A percentile compares a stretch with the other conserved stretches of the same genome.
phyloP scores from a whole-genome alignment of 2,113 vertebrate species.

The Empidonax traillii region DNA sequence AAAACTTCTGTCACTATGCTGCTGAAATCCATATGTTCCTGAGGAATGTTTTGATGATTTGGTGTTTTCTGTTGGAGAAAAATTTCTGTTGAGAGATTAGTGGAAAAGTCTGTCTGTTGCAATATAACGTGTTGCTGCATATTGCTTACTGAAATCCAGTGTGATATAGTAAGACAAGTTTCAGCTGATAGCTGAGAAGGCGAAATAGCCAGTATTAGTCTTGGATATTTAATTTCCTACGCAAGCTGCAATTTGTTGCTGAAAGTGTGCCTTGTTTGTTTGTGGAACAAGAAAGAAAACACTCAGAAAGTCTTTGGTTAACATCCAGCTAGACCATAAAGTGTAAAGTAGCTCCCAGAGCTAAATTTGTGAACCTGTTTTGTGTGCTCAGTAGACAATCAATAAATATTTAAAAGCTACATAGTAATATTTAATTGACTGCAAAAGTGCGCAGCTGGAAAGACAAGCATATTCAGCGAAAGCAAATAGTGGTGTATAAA shows the following conservation, averaged over 20 bases:
- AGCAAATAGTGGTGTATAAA: not conserved
- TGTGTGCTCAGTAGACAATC: not conserved
- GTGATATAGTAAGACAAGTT: not conserved
- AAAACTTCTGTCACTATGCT: not conserved
- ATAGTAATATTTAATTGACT: not conserved
- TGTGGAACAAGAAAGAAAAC: not conserved
- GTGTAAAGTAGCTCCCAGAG: not conserved
- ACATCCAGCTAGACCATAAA: not conserved
- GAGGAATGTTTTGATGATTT: not conserved
- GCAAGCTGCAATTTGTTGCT: slow-evolving; percentile 21
- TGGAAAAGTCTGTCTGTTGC: not conserved
- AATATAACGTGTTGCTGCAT: not conserved
- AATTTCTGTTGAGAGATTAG: not conserved
- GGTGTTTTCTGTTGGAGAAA: not conserved
- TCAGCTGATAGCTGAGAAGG: slow-evolving; percentile 25
- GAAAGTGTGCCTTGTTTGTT: slow-evolving; percentile 8
- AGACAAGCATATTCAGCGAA: not conserved
- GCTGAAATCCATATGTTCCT: not conserved
- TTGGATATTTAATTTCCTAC: slow-evolving; percentile 8
- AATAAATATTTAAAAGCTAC: slow-evolving; percentile 15
- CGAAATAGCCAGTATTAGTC: not conserved
- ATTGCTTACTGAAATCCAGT: not conserved
- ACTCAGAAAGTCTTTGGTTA: not conserved
- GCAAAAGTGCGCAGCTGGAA: not conserved
- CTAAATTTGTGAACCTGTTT: not conserved